Conservation (phyloP, 2,113 vertebrate genomes). For the Petaurus breviceps region DNA sequence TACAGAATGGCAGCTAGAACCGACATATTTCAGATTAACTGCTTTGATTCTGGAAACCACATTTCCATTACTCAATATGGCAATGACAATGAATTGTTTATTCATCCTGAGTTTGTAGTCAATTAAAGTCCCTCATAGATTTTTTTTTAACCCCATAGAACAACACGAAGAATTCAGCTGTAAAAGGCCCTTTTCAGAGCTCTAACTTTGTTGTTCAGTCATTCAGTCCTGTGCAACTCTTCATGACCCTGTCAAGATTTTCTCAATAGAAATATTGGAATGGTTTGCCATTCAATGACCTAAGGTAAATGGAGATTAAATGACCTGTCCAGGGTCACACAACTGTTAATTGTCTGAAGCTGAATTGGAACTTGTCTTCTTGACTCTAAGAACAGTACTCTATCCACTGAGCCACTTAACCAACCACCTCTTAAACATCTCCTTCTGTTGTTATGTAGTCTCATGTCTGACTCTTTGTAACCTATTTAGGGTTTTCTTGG, state of each 20-base stretch:
- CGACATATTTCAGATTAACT: neutral
- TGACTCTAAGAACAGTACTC: too few relatives aligned
- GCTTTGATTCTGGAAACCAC: neutral
- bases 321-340: too few relatives aligned
- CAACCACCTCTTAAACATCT: too few relatives aligned
- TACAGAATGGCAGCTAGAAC: neutral
- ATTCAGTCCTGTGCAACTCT: neutral
- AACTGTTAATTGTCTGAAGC: too few relatives aligned
- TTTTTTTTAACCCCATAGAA: neutral
- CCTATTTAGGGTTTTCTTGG: too few relatives aligned
- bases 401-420: too few relatives aligned
- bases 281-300: too few relatives aligned
- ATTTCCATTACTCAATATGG: neutral
- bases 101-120: neutral
- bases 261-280: neutral
- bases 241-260: neutral
- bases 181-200: neutral
- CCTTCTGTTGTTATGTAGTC: too few relatives aligned
- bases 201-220: neutral
- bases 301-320: too few relatives aligned
- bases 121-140: neutral
- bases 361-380: too few relatives aligned
- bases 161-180: neutral
- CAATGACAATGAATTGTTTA: neutral
- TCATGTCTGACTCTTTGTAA: too few relatives aligned